Evolutionary conservation across 2,888 invertebrate species (phyloP), one percentile per base, ranked within the genome.

Genomic region (Limnephilus auricula): DNA sequence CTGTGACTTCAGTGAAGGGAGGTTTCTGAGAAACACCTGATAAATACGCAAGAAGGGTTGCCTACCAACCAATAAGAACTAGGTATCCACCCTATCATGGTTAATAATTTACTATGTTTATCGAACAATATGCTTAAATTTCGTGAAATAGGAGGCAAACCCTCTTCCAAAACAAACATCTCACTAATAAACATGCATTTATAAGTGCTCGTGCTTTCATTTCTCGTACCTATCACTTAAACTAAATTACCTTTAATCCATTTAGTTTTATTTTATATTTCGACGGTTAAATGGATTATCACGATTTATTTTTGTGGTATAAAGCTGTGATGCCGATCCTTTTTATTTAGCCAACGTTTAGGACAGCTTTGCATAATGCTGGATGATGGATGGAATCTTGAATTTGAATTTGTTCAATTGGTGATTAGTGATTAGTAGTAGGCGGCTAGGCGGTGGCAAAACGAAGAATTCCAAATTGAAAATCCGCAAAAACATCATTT

Each of bases 1-100:
- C 50, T 65, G 65, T 65, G 50, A 31, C 86, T 18, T 31, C n/a
- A 30, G 84, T 40, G 13, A 31, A 65, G 84, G 84, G n/a, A 80
- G 10, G 10, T 30, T 45, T 40, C 37, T 31, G 6, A 25, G 89
- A 89, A 89, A 89, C 89, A 89, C 89, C 89, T 89, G 89, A 89
- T 89, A 89, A 89, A 89, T 79, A 89, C 89, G 45, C 18, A 25
- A 85, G 50, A 86, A 65, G 86, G 86, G 86, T 86, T 86, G 86
- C 30, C 86, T 31, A 32, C 6, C 40, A 30, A 65, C 15, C 65
- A 86, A 50, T 31, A 18, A 40, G 34, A 65, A 34, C n/a, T 9
- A 40, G 40, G 40, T 40, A 80, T 30, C 31, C 80, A 32, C 25
- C 65, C 86, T 65, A 65, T 86, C 65, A 65, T 32, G 50, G 65